Base-by-base conservation (phyloP, 1,140 invertebrate genomes). In the Drosophila ogumai region DNA sequence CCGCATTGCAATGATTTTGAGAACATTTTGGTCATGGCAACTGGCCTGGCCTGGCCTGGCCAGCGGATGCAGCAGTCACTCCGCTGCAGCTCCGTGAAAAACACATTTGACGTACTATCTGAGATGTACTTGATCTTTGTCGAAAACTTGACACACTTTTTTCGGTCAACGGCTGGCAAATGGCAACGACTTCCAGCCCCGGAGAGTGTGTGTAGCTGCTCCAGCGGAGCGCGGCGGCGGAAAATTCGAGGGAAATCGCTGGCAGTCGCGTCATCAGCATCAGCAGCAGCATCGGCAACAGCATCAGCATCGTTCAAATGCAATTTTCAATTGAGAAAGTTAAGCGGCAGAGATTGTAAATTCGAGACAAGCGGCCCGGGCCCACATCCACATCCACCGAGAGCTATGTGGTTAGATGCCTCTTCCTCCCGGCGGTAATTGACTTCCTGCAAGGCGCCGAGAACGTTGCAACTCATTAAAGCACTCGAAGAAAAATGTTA, bases 1-100 rank as follows among this genome's bases (percentile, higher is more conserved):
- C 64, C 55, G 61, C 61, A 85, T 59, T 49, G 58, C 43, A 44
- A 55, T 57, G 75, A 72, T 76, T 86, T 85, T 64, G 79, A 87
- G 79, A 86, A 85, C 82, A 86, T 85, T 86, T 81, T 87, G 82
- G 79, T 85, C 79, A 87, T 86, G 82, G 82, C 78, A 86, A 86
- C 82, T 81, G 78, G 67, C 64, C 47, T 28, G 41, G 67, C 60
- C 59, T n/a, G 31, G 31, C 43, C 75, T 15, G 34, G 32, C 46
- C 75, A 47, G 73, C 82, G 67, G 78, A 86, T 82, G 75, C 82
- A 80, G 47, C 60, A 57, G 32, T 58, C 72, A 50, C 52, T 64
- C 17, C 3, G 28, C 3, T 34, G 32, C 34, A 36, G 64, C 75
- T 79, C 56, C 56, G 28, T 4, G 43, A 64, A 41, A 52, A 65